Conservation (phyloP, 1,140 invertebrate genomes). For the Trachelipus rathkii region DNA sequence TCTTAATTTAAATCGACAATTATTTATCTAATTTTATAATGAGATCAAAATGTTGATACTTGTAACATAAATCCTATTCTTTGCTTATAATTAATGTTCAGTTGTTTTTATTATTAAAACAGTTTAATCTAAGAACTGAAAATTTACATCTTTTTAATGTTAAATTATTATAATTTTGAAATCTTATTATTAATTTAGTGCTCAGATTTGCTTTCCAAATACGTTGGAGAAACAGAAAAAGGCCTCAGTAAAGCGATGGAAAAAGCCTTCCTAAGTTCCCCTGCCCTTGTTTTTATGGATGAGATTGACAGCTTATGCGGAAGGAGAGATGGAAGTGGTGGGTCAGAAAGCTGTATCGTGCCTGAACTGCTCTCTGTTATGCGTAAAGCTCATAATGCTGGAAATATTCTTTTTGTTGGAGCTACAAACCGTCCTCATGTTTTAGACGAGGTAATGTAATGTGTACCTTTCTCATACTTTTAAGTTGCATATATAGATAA, state of each 20-base stretch:
- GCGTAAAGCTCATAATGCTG: conserved; percentile 51
- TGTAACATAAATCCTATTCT: too few relatives aligned
- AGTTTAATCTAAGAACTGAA: too few relatives aligned
- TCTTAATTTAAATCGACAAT: too few relatives aligned
- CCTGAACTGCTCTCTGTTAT: conserved; percentile 38
- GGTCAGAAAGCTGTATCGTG: conserved; percentile 54
- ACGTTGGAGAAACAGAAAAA: conserved; percentile 94
- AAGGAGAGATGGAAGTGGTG: conserved; percentile 24
- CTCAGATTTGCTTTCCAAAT: conserved; percentile 88
- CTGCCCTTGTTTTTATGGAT: conserved; percentile 95
- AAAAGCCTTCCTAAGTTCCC: conserved; percentile 85
- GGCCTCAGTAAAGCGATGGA: conserved; percentile 86
- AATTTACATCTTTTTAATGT: too few relatives aligned
- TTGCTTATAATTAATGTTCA: too few relatives aligned
- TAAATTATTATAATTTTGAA: conserved; percentile 10
- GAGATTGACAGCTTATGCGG: conserved; percentile 86
- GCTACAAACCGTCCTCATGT: conserved; percentile 40
- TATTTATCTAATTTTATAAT: too few relatives aligned
- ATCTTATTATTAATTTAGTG: conserved; percentile 49
- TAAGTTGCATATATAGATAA: background rate
- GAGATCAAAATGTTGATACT: too few relatives aligned
- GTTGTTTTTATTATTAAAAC: too few relatives aligned
- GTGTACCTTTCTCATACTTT: background rate
- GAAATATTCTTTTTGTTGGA: conserved; percentile 64
- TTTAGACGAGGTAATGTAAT: conserved; percentile 42